A percentile compares a stretch with the other conserved stretches of the same genome.
phyloP scores from a whole-genome alignment of 2,113 vertebrate species.

The Murina feae region DNA sequence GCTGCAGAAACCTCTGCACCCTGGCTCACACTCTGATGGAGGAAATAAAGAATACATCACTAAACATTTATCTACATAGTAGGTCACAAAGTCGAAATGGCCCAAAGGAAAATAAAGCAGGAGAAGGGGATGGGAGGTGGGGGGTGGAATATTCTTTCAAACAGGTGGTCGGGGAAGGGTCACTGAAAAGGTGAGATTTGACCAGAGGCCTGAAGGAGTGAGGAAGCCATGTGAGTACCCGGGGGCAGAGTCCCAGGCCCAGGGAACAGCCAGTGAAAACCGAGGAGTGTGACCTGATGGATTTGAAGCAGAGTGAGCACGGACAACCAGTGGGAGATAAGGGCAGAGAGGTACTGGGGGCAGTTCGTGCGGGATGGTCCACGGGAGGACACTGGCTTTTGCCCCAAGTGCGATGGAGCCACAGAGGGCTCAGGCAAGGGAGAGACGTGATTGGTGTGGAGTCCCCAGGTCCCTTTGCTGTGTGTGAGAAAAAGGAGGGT shows the following conservation, averaged over 20 bases:
- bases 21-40: background rate
- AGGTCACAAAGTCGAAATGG: background rate
- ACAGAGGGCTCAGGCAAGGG: background rate
- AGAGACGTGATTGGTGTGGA: rapidly evolving
- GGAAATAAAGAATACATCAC: background rate
- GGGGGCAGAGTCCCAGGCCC: background rate
- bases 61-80: background rate
- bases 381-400: background rate
- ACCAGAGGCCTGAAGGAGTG: background rate
- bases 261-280: background rate
- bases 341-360: background rate
- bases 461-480: background rate
- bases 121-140: background rate
- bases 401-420: background rate
- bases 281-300: too few relatives aligned
- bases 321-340: background rate
- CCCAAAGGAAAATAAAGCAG: background rate
- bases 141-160: background rate
- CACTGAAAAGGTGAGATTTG: background rate
- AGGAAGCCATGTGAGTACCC: rapidly evolving
- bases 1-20: background rate
- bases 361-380: background rate
- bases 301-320: background rate
- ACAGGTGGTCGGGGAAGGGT: background rate
- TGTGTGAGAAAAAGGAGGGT: background rate